Base-by-base conservation (phyloP, 2,888 invertebrate species). In the Graphium colonna region DNA sequence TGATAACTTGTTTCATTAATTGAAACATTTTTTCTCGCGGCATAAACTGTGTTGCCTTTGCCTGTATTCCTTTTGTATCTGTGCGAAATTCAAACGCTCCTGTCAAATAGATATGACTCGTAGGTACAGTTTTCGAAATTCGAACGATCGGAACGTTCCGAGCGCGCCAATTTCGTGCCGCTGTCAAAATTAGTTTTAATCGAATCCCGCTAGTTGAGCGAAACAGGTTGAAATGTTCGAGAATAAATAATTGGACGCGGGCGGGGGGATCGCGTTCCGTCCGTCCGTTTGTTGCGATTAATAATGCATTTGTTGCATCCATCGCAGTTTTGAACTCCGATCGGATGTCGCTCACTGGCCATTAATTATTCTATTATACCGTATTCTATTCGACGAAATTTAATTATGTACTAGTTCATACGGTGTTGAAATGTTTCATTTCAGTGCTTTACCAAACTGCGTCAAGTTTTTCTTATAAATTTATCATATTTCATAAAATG, bases 231-330 rank as follows among this genome's bases (percentile, higher is more conserved):
- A 45, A 46, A 51, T 43, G 41, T 51, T 46, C 42, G 21, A 44
- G 48, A 60, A 63, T 64, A 62, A 63, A 60, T 59, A 50, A 59
- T 59, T 63, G 55, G 60, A 48, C 45, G 40, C 40, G 16, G 39
- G 48, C 55, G 58, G 36, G 33, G 36, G 41, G 17, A 18, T 51
- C 53, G 12, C 53, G 26, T 56, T 36, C 39, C 44, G 40, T 47
- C 8, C 54, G 59, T 60, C 67, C 65, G 58, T 63, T 57, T 52
- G 49, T 18, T 49, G 15, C 40, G 48, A 65, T 68, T 62, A 68
- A 67, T 58, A 48, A 68, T 68, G 60, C 62, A 67, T 48, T 21
- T 41, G 56, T 54, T 58, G 59, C 58, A 57, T 45, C 52, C 48
- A 16, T 15, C 45, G 50, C 45, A 54, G 54, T 50, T 54, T 45